phyloP scores from a whole-genome alignment of 2,888 invertebrate genomes.

The Argyresthia goedartella region DNA sequence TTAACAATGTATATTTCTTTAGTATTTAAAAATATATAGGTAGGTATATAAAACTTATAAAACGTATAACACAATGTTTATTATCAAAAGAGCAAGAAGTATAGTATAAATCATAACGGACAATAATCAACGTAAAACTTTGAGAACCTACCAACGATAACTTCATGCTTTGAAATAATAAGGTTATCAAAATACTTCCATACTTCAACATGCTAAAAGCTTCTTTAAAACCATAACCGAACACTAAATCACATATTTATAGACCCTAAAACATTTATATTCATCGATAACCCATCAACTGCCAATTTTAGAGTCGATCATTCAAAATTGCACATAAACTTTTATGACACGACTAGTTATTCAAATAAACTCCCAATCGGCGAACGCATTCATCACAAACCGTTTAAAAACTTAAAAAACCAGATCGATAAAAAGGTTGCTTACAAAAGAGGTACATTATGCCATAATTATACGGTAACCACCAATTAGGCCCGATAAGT shows the following conservation, averaged over 20 bases:
- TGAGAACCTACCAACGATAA: background rate
- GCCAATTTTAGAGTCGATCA: background rate
- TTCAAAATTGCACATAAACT: slow-evolving; percentile 13
- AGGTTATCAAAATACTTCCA: background rate
- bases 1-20: too few relatives aligned
- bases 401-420: slow-evolving; percentile 13
- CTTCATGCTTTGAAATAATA: background rate
- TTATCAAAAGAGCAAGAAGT: too few relatives aligned
- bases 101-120: too few relatives aligned
- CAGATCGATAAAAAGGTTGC: slow-evolving; percentile 6
- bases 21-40: too few relatives aligned
- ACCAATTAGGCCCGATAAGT: slow-evolving; percentile 51
- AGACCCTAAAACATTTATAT: background rate
- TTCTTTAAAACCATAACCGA: background rate
- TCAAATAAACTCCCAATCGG: slow-evolving; percentile 17
- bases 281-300: background rate
- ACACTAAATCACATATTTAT: background rate
- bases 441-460: slow-evolving; percentile 19
- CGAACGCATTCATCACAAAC: slow-evolving; percentile 13
- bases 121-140: too few relatives aligned
- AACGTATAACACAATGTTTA: too few relatives aligned
- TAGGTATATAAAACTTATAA: too few relatives aligned
- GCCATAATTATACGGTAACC: slow-evolving; percentile 28
- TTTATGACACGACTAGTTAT: slow-evolving; percentile 14
- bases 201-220: background rate